Evolutionary conservation across 2,797 vertebrate genomes (phyloP).

Genomic region (Periophthalmus magnuspinnatus): DNA sequence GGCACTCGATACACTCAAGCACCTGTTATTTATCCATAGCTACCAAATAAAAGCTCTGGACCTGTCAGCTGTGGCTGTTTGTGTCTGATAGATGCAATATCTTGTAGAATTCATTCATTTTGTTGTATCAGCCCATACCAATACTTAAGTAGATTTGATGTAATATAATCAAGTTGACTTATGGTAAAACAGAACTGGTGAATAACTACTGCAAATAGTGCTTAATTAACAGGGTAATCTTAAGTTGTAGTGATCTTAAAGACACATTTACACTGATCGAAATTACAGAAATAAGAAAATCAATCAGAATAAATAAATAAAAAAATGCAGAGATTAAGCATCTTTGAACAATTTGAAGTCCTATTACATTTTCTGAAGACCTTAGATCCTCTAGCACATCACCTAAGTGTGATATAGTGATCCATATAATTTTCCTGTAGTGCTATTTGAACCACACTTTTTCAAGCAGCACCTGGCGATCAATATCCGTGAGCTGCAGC

Average conservation of each 20-base stretch:
- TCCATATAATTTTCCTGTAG: background rate
- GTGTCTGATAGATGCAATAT: constrained; percentile 6
- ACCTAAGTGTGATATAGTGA: too few relatives aligned
- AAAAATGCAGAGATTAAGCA: background rate
- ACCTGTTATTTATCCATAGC: constrained; percentile 71
- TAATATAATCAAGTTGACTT: background rate
- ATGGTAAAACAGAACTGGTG: background rate
- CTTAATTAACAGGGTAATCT: too few relatives aligned
- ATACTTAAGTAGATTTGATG: background rate
- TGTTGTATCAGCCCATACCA: background rate
- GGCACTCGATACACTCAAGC: constrained; percentile 70
- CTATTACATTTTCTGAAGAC: background rate
- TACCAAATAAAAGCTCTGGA: constrained; percentile 75
- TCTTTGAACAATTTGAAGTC: background rate
- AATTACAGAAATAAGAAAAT: background rate
- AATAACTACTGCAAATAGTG: too few relatives aligned
- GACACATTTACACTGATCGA: background rate
- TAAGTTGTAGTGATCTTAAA: too few relatives aligned
- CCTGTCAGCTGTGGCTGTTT: constrained; percentile 45
- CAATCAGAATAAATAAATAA: too few relatives aligned
- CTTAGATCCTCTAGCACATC: background rate
- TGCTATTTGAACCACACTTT: constrained; percentile 5
- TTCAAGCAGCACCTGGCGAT: constrained; percentile 23
- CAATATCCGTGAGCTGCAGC: constrained; percentile 26
- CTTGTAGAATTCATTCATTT: background rate